A percentile compares a stretch with the other conserved stretches of the same genome.
phyloP scores from a whole-genome alignment of 2,113 vertebrate genomes.

The Benitochromis conjunctus region DNA sequence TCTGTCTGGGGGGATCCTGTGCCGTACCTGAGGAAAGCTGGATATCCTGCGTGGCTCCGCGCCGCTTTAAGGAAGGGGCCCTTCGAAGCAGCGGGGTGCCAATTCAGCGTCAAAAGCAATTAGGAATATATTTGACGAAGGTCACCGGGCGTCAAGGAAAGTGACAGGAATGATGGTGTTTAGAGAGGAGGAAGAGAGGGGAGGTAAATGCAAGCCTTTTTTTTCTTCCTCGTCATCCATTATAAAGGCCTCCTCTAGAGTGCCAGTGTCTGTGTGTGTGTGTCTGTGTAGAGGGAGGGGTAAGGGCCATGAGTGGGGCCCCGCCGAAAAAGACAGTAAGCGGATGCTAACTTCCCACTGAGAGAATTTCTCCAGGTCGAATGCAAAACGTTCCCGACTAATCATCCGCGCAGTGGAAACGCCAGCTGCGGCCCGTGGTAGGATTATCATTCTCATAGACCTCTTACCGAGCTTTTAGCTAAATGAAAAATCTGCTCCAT shows the following conservation, averaged over 20 bases:
- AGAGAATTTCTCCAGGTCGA: slow-evolving; percentile 99
- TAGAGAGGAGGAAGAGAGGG: slow-evolving; percentile 42
- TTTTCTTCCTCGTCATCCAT: slow-evolving; percentile 30
- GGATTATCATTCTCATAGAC: slow-evolving; percentile 99
- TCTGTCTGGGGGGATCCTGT: slow-evolving; percentile 58
- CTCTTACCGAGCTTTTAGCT: slow-evolving; percentile 99
- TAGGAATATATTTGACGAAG: slow-evolving; percentile 81
- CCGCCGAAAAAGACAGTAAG: slow-evolving; percentile 92
- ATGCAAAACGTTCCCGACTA: slow-evolving; percentile 97
- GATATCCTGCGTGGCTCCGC: neutral
- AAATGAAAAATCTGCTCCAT: slow-evolving; percentile 99
- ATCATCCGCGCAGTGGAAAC: slow-evolving; percentile 96
- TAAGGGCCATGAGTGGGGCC: slow-evolving; percentile 74
- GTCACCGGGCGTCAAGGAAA: slow-evolving; percentile 77
- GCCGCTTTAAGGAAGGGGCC: neutral
- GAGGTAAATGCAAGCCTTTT: slow-evolving; percentile 31
- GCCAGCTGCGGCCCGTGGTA: slow-evolving; percentile 96
- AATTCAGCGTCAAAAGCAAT: slow-evolving; percentile 78
- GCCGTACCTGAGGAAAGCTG: slow-evolving; percentile 53
- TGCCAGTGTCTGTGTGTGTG: neutral
- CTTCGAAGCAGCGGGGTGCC: slow-evolving; percentile 2
- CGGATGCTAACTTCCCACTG: slow-evolving; percentile 99
- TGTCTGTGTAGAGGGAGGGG: slow-evolving; percentile 24
- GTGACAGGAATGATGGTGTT: slow-evolving; percentile 81
- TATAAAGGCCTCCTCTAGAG: slow-evolving; percentile 38